These are phyloP conservation scores for Nothocercus nigrocapillus DNA, from an alignment of 2,113 vertebrate genomes.

Conservation along the genomic window DNA sequence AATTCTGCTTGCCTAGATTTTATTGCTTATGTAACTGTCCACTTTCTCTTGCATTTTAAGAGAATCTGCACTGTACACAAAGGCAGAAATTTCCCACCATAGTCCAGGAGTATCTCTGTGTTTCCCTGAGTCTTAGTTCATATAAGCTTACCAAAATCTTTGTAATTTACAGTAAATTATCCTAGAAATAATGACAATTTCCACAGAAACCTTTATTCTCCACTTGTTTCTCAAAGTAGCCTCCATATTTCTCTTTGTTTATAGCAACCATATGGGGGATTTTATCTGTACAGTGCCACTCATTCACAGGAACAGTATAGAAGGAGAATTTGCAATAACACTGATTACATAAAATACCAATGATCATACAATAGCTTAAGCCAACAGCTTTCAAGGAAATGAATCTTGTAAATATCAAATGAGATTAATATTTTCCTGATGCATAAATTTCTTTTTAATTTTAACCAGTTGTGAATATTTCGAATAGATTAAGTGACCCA, in stretches of 20 bases:
- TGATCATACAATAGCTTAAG: background rate
- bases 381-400: background rate
- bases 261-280: background rate
- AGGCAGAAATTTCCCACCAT: background rate
- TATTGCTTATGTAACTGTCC: background rate
- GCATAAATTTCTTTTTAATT: slow-evolving; percentile 37
- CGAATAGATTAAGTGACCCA: slow-evolving; percentile 61
- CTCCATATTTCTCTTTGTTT: background rate
- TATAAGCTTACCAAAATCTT: background rate
- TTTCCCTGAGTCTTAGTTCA: background rate
- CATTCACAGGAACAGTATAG: background rate
- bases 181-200: background rate
- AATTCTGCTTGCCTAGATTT: background rate
- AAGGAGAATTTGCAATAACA: background rate
- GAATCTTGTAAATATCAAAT: slow-evolving; percentile 45
- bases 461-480: slow-evolving; percentile 34
- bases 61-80: background rate
- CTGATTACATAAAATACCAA: background rate
- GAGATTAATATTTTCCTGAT: slow-evolving; percentile 33
- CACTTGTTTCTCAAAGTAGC: background rate
- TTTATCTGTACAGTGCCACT: background rate
- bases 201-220: background rate
- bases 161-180: background rate
- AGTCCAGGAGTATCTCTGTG: rapidly evolving
- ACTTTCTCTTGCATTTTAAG: background rate